Percentiles rank a stretch among this genome's conserved stretches.
Conservation (phyloP, 2,113 vertebrate species). For the Strigops habroptila region DNA sequence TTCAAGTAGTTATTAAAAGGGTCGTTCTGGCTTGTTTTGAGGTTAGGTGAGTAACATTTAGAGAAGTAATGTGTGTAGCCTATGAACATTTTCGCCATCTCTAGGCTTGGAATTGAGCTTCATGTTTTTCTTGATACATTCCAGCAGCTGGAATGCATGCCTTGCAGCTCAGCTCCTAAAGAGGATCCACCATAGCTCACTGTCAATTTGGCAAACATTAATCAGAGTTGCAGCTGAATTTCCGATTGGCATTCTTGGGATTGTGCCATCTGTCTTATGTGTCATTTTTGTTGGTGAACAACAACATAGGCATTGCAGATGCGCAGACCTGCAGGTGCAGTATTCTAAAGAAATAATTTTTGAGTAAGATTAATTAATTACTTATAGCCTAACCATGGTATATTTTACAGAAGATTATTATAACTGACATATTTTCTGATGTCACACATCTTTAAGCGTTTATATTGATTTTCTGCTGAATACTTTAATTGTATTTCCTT, state of each 20-base stretch:
- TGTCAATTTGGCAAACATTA: conserved; percentile 38
- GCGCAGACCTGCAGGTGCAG: neutral
- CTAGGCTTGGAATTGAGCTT: neutral
- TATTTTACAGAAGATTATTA: neutral
- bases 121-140: neutral
- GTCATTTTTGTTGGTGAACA: neutral
- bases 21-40: neutral
- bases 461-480: neutral
- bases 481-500: neutral
- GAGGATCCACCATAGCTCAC: neutral
- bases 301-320: neutral
- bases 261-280: neutral
- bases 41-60: neutral
- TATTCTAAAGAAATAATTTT: neutral
- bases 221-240: conserved; percentile 17
- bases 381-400: neutral
- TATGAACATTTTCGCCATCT: neutral
- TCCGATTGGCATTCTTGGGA: neutral
- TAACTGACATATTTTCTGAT: neutral
- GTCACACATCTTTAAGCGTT: neutral
- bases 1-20: neutral
- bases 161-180: neutral
- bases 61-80: neutral
- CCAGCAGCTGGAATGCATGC: neutral
- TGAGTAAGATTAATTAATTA: neutral